These are phyloP conservation scores for Endotricha flammealis DNA, from an alignment of 2,888 invertebrate species.

Conservation along the genomic window DNA sequence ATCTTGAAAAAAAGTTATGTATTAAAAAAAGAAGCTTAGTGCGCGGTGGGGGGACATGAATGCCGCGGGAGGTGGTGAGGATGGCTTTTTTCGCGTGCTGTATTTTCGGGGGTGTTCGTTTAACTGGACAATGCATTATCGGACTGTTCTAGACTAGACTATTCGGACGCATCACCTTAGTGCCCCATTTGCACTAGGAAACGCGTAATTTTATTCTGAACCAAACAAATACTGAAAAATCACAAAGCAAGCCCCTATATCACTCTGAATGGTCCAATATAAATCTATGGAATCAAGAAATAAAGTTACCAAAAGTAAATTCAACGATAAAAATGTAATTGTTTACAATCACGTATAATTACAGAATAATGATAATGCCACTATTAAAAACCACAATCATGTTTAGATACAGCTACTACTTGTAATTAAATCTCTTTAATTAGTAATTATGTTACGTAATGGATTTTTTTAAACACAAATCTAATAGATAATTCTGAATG, in stretches of 20 bases:
- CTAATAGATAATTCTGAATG: no score
- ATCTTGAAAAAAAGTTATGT: slow-evolving; percentile 79
- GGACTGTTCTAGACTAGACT: slow-evolving; percentile 47
- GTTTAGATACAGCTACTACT: no score
- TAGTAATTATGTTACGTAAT: no score
- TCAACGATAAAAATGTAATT: no score
- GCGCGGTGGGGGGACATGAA: slow-evolving; percentile 74
- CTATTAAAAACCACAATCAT: no score
- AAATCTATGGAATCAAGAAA: no score
- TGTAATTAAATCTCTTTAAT: no score
- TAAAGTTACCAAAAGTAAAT: no score
- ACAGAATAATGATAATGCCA: no score
- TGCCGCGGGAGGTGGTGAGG: slow-evolving; percentile 68
- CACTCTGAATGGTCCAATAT: background rate
- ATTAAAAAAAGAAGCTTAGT: slow-evolving; percentile 78
- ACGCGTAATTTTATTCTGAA: slow-evolving; percentile 21
- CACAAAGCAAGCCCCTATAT: background rate
- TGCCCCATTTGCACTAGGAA: slow-evolving; percentile 53
- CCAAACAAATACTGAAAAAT: slow-evolving; percentile 2
- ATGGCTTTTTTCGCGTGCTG: slow-evolving; percentile 74
- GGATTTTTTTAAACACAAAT: no score
- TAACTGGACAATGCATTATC: slow-evolving; percentile 76
- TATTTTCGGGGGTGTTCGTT: slow-evolving; percentile 73
- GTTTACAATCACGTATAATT: no score
- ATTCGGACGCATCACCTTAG: slow-evolving; percentile 64